Evolutionary conservation across 2,888 invertebrate species (phyloP).

Genomic region (Melipona beecheii): DNA sequence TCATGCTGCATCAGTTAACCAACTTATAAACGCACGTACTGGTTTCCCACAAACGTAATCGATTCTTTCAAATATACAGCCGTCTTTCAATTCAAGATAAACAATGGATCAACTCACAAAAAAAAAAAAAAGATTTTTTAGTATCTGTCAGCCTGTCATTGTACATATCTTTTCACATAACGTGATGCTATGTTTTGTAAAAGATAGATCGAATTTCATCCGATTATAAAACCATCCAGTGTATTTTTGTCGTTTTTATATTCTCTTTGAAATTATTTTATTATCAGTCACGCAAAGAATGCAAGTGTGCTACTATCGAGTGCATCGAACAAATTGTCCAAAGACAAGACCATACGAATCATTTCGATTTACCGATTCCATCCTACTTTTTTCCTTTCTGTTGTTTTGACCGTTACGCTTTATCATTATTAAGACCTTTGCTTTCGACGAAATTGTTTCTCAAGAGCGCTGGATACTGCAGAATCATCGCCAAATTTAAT

Average conservation of each 20-base stretch:
- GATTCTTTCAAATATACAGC: conserved; percentile 35
- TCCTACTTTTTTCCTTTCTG: not conserved
- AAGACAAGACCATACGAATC: not conserved
- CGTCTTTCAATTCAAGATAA: conserved; percentile 32
- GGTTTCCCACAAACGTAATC: conserved; percentile 39
- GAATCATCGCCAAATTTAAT: conserved; percentile 21
- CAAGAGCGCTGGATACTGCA: conserved; percentile 5
- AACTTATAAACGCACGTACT: conserved; percentile 24
- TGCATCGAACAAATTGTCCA: conserved; percentile 26
- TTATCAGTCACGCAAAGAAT: conserved; percentile 45
- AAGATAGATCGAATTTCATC: not conserved
- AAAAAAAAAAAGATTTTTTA: conserved; percentile 30
- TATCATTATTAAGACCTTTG: conserved; percentile 52
- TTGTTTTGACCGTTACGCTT: not conserved
- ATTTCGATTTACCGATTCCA: not conserved
- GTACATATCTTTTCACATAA: not conserved
- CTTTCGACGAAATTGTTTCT: conserved; percentile 9
- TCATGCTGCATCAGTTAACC: conserved; percentile 58
- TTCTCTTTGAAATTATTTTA: conserved; percentile 10
- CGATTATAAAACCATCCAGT: not conserved
- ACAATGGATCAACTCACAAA: conserved; percentile 22
- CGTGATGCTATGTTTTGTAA: not conserved
- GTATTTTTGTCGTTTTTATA: conserved; percentile 4
- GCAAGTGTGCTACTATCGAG: conserved; percentile 1
- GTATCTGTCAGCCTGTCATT: conserved; percentile 12